Evolutionary conservation across 53 echinoderm and acorn worm species (phyloP), one percentile per base, ranked within the genome.

Genomic region (Mesocentrotus franciscanus): DNA sequence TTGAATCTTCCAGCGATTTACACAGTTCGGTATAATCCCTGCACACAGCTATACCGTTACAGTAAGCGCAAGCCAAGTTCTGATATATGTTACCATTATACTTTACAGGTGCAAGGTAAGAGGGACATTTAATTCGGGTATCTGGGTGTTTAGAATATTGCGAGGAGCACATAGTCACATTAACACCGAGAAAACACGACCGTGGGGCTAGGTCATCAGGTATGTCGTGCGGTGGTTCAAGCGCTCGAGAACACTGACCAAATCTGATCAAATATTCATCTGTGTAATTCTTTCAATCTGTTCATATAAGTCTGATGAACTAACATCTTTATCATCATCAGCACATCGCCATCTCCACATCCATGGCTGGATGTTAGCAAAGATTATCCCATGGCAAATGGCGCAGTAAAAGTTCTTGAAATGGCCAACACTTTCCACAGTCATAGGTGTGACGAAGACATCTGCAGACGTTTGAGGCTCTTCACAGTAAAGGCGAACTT

Each of bases 371-470:
- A 92, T 92, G 7, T 22, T 56, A 3, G 14, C n/a, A 13, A 56
- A 26, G 92, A 9, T 22, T 4, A 71, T 20, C 8, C 42, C 74
- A n/a, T 96, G 87, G 42, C 96, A 96, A 34, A 96, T 57, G 26
- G 96, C 96, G 90, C 96, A 96, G 93, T 96, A 96, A 29, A 90
- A 1, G 62, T 96, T 96, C 34, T 92, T 78, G 78, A 96, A 96
- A 26, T 89, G 94, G 1, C 79, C 90, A 20, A 91, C 92, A 4
- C 81, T 61, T 30, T 60, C 34, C 17, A 93, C 79, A 27, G 61
- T 81, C 79, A 93, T 60, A 20, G 93, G 93, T 1, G 78, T 81
- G 33, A 32, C 17, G 81, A 79, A 93, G 16, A 79, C 17, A 18
- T 81, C 81, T 10, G 22, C 93, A 32, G 78, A 34, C 14, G 56